These are phyloP conservation scores for Hirudinaria manillensis DNA, from an alignment of 2,888 invertebrate species.

Conservation along the genomic window DNA sequence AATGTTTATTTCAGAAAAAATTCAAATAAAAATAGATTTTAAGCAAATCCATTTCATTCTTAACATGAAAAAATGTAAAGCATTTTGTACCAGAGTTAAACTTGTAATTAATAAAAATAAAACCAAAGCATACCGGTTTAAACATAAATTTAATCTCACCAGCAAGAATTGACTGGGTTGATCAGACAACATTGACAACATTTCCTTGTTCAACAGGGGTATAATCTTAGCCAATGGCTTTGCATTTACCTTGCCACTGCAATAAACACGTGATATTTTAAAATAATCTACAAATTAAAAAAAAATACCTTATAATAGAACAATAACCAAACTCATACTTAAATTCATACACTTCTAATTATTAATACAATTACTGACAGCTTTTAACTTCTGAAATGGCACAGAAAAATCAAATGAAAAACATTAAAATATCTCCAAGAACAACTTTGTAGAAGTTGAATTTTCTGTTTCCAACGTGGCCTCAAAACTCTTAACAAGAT, in stretches of 20 bases:
- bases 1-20: too few relatives aligned
- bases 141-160: neutral
- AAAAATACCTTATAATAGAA: too few relatives aligned
- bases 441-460: neutral
- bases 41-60: too few relatives aligned
- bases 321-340: too few relatives aligned
- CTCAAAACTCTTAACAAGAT: neutral
- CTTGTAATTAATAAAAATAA: too few relatives aligned
- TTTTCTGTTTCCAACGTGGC: neutral
- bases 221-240: conserved; percentile 8
- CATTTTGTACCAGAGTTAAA: too few relatives aligned
- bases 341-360: neutral
- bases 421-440: neutral
- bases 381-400: neutral
- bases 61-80: too few relatives aligned
- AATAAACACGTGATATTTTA: neutral
- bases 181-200: neutral
- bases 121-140: neutral
- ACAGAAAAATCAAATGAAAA: neutral
- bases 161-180: neutral
- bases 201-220: neutral
- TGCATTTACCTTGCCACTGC: neutral
- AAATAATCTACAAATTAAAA: too few relatives aligned
- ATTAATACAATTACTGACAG: neutral
- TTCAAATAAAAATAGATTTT: too few relatives aligned